Evolutionary conservation across 2,888 invertebrate genomes (phyloP), one percentile per base, ranked within the genome.

Genomic region (Troides oblongomaculatus): DNA sequence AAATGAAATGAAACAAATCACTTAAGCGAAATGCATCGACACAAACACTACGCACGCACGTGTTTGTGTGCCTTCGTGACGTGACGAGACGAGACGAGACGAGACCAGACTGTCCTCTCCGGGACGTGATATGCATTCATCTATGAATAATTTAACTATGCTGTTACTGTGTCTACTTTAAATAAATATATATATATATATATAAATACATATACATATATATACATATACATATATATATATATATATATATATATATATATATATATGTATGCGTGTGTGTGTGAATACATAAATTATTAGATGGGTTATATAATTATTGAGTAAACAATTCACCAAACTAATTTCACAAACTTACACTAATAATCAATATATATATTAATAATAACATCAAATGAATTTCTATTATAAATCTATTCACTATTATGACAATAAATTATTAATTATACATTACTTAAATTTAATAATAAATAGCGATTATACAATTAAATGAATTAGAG

Each of bases 401-500:
- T 14, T 89, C 90, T 91, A 90, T 86, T 86, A 78, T 77, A 79
- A 84, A 83, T 86, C 84, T 89, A 90, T 89, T 87, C 83, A 87
- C 84, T 88, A 89, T 89, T 90, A 90, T 83, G 83, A 86, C 81
- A 90, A 90, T 91, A 90, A 92, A 92, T 90, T 89, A 91, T 89
- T 87, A 81, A 81, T 83, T 86, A 90, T 88, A 89, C 86, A 82
- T 90, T 90, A 92, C 90, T 90, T 91, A 91, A 89, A 88, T 89
- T 81, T 90, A 88, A 88, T 88, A 91, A 92, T 92, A 92, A 92
- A 91, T 92, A 92, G 88, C 83, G 88, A 91, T 90, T 90, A 92
- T 86, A 90, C 81, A 86, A 87, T 85, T 82, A 90, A 91, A 84
- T 79, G 75, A 87, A 85, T 86, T 85, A 92, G 89, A 91, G 90